Base-by-base conservation (phyloP, 2,888 invertebrate genomes). In the Linhomoeus sp. region DNA sequence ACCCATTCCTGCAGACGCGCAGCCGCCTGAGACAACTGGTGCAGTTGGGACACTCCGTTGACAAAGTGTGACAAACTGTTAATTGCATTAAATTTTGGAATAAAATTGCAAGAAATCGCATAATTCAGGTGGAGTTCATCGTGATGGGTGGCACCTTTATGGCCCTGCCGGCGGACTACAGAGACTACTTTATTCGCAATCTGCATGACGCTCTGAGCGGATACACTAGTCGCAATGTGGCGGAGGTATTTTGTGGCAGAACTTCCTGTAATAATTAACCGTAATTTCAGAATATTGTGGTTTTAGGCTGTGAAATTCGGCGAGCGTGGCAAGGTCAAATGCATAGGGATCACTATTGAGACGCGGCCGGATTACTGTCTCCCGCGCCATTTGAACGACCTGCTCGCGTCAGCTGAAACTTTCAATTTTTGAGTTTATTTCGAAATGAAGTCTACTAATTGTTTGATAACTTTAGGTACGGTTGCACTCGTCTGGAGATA, bases 101-200 rank as follows among this genome's bases (percentile, higher is more conserved):
- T n/a, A n/a, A n/a, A n/a, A n/a, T n/a, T n/a, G n/a, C n/a, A n/a
- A n/a, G n/a, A n/a, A 12, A 29, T 29, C 29, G 12, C 5, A 9
- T 12, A 29, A 24, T 36, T 45, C 42, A 70, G 58, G 70, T 97
- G 5, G 97, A 99, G 70, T 97, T 94, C 67, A 99, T 97, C 60
- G 85, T 97, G 2, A 99, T 99, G 97, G 97, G 97, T 20, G 97
- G 97, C 20, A 99, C 97, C 1, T 99, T 99, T 66, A 97, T 97
- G 97, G 82, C 87, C 47, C 70, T 99, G n/a, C 78, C 88, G 0
- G 88, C 88, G 61, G 88, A 90, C 57, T 97, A 97, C 67, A 50
- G 39, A 1, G 94, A 97, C 67, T 92, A 82, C 69, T 99, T 99
- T 63, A 94, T 97, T 57, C 74, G 88, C 51, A 94, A 88, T 70